Percentiles rank a stretch among this genome's conserved stretches.
These are phyloP conservation scores for Eubucco bourcierii DNA, from an alignment of 2,113 vertebrate species.

Conservation along the genomic window DNA sequence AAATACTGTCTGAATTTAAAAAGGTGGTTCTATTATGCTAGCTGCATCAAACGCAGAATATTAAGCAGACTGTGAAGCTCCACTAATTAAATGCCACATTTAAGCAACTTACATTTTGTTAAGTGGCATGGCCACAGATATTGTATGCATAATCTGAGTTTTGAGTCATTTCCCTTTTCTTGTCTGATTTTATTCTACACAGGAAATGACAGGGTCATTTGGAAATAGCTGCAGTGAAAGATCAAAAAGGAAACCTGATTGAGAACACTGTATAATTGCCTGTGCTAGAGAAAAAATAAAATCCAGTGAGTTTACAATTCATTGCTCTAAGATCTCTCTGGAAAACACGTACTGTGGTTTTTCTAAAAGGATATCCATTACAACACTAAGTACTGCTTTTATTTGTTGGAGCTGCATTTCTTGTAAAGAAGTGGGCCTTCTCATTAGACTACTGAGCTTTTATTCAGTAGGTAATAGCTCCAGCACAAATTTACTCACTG, in stretches of 20 bases:
- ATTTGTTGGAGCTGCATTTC: not conserved
- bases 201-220: conserved; percentile 63
- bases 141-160: conserved; percentile 42
- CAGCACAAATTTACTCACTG: not conserved
- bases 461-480: not conserved
- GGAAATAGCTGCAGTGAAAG: conserved; percentile 47
- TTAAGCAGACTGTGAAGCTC: conserved; percentile 24
- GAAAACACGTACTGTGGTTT: not conserved
- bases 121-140: conserved; percentile 12
- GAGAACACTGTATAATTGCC: conserved; percentile 46
- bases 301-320: not conserved
- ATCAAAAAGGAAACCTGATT: conserved; percentile 64
- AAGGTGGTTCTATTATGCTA: conserved; percentile 4
- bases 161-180: conserved; percentile 64
- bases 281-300: conserved; percentile 28
- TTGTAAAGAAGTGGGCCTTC: conserved; percentile 1
- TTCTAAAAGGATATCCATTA: conserved; percentile 19
- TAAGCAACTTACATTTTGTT: conserved; percentile 32
- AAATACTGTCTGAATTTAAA: conserved; percentile 7
- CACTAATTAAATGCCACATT: conserved; percentile 29
- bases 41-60: conserved; percentile 20
- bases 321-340: not conserved
- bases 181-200: conserved; percentile 48
- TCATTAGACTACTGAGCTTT: not conserved
- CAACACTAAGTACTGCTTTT: not conserved